A percentile compares a stretch with the other conserved stretches of the same genome.
Conservation (phyloP, 2,113 vertebrate genomes). For the Lagopus leucura region DNA sequence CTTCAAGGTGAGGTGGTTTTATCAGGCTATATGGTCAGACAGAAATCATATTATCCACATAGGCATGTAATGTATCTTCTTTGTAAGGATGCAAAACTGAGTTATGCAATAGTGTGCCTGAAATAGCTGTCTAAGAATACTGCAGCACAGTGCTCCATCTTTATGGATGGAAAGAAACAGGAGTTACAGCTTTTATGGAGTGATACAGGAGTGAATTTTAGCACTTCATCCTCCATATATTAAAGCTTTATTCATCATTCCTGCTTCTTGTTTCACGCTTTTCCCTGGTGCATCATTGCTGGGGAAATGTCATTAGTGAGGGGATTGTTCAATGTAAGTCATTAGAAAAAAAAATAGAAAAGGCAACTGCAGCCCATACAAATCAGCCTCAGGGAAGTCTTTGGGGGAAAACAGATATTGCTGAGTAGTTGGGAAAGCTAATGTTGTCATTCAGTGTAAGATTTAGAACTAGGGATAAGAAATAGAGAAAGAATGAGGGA, state of each 20-base stretch:
- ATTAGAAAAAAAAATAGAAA: neutral
- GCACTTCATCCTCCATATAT: slow-evolving; percentile 1
- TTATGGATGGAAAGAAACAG: neutral
- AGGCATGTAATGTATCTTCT: neutral
- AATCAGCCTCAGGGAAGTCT: slow-evolving; percentile 41
- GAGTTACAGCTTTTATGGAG: slow-evolving; percentile 2
- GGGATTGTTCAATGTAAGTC: slow-evolving; percentile 25
- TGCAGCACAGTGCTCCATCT: neutral
- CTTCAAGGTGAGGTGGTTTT: neutral
- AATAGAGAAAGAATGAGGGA: neutral
- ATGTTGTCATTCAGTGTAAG: slow-evolving; percentile 33
- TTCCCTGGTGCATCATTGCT: slow-evolving; percentile 42
- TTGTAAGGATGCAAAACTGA: neutral
- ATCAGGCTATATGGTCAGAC: neutral
- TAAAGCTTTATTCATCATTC: slow-evolving; percentile 11
- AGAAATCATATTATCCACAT: neutral
- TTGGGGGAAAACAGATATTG: slow-evolving; percentile 28
- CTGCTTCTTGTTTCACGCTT: neutral
- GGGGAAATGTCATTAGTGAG: slow-evolving; percentile 54
- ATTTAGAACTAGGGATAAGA: slow-evolving; percentile 9
- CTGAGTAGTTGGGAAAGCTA: slow-evolving; percentile 54
- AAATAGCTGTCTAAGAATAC: slow-evolving; percentile 3
- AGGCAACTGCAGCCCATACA: neutral
- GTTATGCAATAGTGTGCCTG: neutral
- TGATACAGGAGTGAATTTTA: slow-evolving; percentile 19